Base-by-base conservation (phyloP, 2,888 invertebrate species). In the Cheilosia soror region DNA sequence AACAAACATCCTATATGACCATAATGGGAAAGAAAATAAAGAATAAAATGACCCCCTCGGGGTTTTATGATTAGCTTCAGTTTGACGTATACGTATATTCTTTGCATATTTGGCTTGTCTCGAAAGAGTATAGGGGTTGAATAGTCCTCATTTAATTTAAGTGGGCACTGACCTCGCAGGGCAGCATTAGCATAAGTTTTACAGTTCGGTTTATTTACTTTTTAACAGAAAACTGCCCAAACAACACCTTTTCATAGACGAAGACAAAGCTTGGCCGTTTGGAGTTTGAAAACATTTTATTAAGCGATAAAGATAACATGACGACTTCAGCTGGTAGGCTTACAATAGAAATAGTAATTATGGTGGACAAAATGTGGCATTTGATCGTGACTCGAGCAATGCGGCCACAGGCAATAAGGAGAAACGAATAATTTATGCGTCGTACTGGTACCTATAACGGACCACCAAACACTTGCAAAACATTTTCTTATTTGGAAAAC, bases 21-120 rank as follows among this genome's bases (percentile, higher is more conserved):
- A 76, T 84, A 71, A 80, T 79, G 71, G 65, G 53, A 76, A 84
- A 71, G 71, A 62, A 51, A 51, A 51, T 47, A 51, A 51, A 51
- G 27, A 29, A 76, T 57, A 47, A 76, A 84, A 80, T 79, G 71
- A 84, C 71, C 60, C 79, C 79, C 84, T 55, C 71, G 75, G 69
- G 75, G 65, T 80, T 80, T 84, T 80, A 84, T 76, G 84, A 84
- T 80, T 75, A 76, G 80, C 84, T 79, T 79, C 65, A 58, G 65
- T 55, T 55, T 60, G 49, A 71, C 66, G 69, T 75, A 47, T 20
- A 47, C 20, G 47, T 47, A 49, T 55, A 37, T 69, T 25, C 69
- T 69, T 69, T 84, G 51, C 58, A 62, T 76, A 51, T 84, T 71
- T 69, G 73, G 75, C 53, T 60, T 69, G 73, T 75, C 53, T 55